phyloP scores from a whole-genome alignment of 1,140 invertebrate species.

The Steinernema khuongi region DNA sequence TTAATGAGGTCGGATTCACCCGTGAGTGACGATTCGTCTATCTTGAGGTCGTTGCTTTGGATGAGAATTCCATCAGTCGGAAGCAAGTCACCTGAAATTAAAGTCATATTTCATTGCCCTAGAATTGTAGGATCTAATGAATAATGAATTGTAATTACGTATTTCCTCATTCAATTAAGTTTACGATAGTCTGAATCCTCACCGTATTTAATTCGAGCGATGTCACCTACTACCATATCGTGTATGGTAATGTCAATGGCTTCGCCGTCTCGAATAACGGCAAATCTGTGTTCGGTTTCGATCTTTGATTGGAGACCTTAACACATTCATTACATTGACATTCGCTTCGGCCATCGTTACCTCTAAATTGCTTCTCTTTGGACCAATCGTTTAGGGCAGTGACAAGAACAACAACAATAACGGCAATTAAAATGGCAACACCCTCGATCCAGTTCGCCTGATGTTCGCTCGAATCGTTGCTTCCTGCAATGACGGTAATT shows the following conservation, averaged over 20 bases:
- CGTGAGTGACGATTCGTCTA: slow-evolving; percentile 59
- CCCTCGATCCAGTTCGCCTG: slow-evolving; percentile 58
- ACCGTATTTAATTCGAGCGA: slow-evolving; percentile 71
- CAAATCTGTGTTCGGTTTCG: slow-evolving; percentile 96
- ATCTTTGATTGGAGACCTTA: slow-evolving; percentile 84
- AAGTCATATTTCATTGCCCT: too few relatives aligned
- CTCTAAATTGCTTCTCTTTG: slow-evolving; percentile 59
- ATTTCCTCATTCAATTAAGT: background rate
- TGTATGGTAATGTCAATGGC: slow-evolving; percentile 88
- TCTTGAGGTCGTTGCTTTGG: slow-evolving; percentile 58
- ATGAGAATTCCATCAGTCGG: slow-evolving; percentile 58
- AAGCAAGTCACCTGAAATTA: slow-evolving; percentile 51
- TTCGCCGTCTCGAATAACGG: slow-evolving; percentile 84
- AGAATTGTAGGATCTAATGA: too few relatives aligned
- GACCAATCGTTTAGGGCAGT: slow-evolving; percentile 57
- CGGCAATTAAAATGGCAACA: slow-evolving; percentile 55
- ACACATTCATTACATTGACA: background rate
- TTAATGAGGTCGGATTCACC: slow-evolving; percentile 58
- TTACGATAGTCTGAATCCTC: slow-evolving; percentile 22
- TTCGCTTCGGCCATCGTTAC: slow-evolving; percentile 24
- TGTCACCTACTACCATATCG: slow-evolving; percentile 96
- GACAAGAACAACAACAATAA: slow-evolving; percentile 57
- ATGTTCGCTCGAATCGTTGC: slow-evolving; percentile 39
- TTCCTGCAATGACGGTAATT: background rate
- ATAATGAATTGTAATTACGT: background rate